Evolutionary conservation across 2,113 vertebrate genomes (phyloP).

Genomic region (Myodes glareolus): DNA sequence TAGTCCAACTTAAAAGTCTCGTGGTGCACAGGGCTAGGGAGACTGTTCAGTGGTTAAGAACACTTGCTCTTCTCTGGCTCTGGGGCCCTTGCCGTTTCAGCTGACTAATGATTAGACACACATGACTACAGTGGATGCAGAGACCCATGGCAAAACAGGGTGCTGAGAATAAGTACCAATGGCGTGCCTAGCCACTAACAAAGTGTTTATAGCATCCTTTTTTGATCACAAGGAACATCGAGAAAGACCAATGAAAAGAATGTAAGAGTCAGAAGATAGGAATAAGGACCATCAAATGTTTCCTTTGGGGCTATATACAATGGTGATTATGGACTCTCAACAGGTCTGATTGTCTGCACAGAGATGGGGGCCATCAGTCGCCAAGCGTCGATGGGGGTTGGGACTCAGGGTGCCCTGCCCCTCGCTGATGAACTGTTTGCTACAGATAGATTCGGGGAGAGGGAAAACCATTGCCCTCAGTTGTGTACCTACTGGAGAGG

Average conservation of each 20-base stretch:
- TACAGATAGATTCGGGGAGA: neutral
- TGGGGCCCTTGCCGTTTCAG: neutral
- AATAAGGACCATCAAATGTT: neutral
- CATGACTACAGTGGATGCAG: neutral
- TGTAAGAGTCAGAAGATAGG: neutral
- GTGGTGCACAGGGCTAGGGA: neutral
- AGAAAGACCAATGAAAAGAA: neutral
- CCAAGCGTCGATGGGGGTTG: neutral
- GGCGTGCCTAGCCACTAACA: neutral
- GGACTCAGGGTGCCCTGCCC: neutral
- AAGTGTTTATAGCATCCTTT: neutral
- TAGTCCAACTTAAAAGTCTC: neutral
- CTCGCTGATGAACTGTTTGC: neutral
- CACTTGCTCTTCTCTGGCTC: neutral
- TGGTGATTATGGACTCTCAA: neutral
- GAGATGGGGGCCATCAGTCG: neutral
- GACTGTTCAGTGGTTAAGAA: neutral
- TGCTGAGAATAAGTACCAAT: neutral
- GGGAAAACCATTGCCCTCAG: neutral
- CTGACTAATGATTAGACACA: conserved; percentile 20
- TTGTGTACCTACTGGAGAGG: neutral
- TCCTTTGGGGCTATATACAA: neutral
- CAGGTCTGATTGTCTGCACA: neutral
- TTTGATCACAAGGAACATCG: neutral
- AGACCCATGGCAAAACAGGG: neutral